Conservation (phyloP, 1,140 invertebrate genomes). For the Trissolcus basalis region DNA sequence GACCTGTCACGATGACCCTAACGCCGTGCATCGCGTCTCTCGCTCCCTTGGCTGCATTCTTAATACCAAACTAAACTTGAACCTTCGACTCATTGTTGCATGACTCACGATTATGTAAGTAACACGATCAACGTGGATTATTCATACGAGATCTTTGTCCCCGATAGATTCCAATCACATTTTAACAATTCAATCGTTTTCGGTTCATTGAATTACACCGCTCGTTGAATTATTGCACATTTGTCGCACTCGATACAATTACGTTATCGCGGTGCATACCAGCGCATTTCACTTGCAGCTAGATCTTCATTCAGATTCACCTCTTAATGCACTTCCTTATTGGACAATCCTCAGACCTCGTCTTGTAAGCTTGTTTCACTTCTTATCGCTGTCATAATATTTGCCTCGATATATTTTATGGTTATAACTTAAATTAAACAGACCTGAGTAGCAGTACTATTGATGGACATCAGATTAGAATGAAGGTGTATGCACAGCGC, state of each 20-base stretch:
- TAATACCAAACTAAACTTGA: constrained; percentile 57
- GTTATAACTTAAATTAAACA: neutral
- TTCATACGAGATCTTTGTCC: constrained; percentile 58
- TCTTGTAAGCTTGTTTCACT: neutral
- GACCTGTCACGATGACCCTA: constrained; percentile 62
- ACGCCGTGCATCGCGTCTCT: constrained; percentile 37
- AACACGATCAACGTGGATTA: constrained; percentile 56
- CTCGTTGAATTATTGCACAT: constrained; percentile 42
- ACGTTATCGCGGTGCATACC: constrained; percentile 18
- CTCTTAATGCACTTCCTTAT: constrained; percentile 34
- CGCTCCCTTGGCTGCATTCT: constrained; percentile 48
- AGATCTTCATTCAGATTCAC: constrained; percentile 14
- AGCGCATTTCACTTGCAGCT: constrained; percentile 16
- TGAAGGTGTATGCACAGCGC: too few relatives aligned
- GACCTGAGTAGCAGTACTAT: too few relatives aligned
- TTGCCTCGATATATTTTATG: neutral
- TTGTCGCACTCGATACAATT: constrained; percentile 43
- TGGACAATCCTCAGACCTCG: neutral
- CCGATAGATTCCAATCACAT: constrained; percentile 54
- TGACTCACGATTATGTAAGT: constrained; percentile 58
- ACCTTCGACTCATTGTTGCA: constrained; percentile 56
- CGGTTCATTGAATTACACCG: constrained; percentile 53
- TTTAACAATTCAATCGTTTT: constrained; percentile 57
- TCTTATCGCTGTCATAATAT: constrained; percentile 1
- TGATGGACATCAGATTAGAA: too few relatives aligned